These are phyloP conservation scores for Drosophila melanosoma DNA, from an alignment of 2,888 invertebrate genomes.

Conservation along the genomic window DNA sequence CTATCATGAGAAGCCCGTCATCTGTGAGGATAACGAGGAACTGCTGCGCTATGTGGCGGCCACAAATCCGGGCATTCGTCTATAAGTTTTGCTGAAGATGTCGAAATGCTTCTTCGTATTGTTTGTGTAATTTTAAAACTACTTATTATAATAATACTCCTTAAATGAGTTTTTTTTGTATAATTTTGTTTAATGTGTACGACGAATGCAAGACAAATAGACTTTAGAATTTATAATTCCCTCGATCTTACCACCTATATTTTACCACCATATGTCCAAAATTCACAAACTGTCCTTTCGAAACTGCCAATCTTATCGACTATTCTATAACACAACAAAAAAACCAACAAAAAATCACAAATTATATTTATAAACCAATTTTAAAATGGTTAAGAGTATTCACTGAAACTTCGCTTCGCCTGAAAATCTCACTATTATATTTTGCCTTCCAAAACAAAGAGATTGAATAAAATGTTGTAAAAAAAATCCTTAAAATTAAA, in stretches of 20 bases:
- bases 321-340: constrained; percentile 17
- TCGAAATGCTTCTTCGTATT: constrained; percentile 59
- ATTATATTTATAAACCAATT: constrained; percentile 68
- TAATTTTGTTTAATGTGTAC: constrained; percentile 80
- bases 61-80: constrained; percentile 93
- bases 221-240: constrained; percentile 84
- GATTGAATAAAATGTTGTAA: constrained; percentile 75
- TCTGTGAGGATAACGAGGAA: constrained; percentile 96
- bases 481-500: constrained; percentile 68
- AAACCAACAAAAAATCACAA: constrained; percentile 21
- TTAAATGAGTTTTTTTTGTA: constrained; percentile 76
- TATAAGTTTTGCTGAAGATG: constrained; percentile 86
- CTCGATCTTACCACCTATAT: constrained; percentile 68
- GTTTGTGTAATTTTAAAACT: constrained; percentile 79
- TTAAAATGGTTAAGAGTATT: constrained; percentile 66
- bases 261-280: constrained; percentile 24
- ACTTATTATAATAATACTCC: constrained; percentile 81
- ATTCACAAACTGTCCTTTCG: constrained; percentile 51
- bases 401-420: constrained; percentile 37
- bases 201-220: constrained; percentile 82
- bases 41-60: constrained; percentile 93
- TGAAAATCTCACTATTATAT: constrained; percentile 56
- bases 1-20: constrained; percentile 96
- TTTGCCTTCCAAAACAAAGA: constrained; percentile 59
- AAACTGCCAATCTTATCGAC: constrained; percentile 66